Evolutionary conservation across 2,797 vertebrate genomes (phyloP).

Genomic region (Basileuterus tristriatus): DNA sequence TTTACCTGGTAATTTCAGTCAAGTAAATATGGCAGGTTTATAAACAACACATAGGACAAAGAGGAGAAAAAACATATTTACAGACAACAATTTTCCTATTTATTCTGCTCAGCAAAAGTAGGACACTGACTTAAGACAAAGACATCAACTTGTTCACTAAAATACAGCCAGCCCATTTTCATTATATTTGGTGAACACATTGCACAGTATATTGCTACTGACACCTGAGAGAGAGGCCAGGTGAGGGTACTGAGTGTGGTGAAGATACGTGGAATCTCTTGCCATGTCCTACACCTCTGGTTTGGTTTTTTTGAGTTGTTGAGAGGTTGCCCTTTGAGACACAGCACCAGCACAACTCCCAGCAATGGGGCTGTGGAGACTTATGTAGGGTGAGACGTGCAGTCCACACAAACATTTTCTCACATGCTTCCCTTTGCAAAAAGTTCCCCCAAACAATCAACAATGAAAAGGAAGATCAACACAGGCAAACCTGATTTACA

Average conservation of each 20-base stretch:
- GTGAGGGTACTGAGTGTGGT: background rate
- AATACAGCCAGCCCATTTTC: background rate
- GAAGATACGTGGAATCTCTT: background rate
- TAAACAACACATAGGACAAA: background rate
- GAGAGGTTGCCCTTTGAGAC: background rate
- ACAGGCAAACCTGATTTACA: background rate
- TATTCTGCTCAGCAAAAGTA: background rate
- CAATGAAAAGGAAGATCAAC: background rate
- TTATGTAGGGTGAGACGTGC: rapidly evolving
- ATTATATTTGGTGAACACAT: background rate
- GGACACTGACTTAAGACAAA: background rate
- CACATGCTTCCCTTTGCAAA: background rate
- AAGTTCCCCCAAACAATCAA: background rate
- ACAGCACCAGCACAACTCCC: background rate
- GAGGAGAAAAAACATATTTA: background rate
- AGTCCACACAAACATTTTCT: background rate
- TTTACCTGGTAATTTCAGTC: background rate
- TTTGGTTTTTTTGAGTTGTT: background rate
- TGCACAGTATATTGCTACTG: background rate
- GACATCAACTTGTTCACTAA: background rate
- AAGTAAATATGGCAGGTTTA: background rate
- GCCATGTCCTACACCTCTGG: background rate
- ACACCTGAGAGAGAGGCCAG: rapidly evolving
- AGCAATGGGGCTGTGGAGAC: rapidly evolving
- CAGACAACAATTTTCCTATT: background rate